Percentiles rank a stretch among this genome's conserved stretches.
phyloP scores from a whole-genome alignment of 2,113 vertebrate species.

The Delphinus delphis region DNA sequence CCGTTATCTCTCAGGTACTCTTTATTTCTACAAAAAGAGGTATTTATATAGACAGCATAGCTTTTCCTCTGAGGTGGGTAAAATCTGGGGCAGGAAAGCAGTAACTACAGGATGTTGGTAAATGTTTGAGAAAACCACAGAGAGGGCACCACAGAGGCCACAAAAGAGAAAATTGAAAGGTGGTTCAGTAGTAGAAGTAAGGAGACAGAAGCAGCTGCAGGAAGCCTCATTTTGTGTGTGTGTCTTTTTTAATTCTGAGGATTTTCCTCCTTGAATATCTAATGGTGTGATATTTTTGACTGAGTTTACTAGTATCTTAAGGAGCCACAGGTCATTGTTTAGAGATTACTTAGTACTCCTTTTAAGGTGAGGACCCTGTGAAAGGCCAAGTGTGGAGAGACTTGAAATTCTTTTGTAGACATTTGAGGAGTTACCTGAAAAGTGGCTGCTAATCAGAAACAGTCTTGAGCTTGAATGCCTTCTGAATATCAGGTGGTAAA shows the following conservation, averaged over 20 bases:
- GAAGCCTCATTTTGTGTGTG: neutral
- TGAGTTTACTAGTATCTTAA: neutral
- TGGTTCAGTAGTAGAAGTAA: neutral
- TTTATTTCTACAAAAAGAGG: neutral
- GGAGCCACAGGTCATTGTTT: neutral
- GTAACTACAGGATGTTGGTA: neutral
- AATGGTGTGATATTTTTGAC: neutral
- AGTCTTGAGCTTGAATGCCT: neutral
- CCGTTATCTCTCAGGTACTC: neutral
- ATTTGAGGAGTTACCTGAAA: neutral
- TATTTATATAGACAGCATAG: neutral
- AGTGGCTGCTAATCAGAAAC: neutral
- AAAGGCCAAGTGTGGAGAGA: neutral
- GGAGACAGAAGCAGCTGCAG: rapidly evolving
- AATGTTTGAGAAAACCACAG: neutral
- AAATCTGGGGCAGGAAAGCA: neutral
- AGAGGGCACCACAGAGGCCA: neutral
- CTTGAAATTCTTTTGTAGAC: neutral
- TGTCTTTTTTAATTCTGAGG: neutral
- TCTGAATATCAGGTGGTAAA: neutral
- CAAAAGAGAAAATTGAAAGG: neutral
- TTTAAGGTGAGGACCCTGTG: neutral
- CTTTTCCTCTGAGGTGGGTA: neutral
- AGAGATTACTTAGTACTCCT: neutral
- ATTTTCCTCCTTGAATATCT: neutral